phyloP scores from a whole-genome alignment of 2,113 vertebrate genomes.

The Ochotona princeps region DNA sequence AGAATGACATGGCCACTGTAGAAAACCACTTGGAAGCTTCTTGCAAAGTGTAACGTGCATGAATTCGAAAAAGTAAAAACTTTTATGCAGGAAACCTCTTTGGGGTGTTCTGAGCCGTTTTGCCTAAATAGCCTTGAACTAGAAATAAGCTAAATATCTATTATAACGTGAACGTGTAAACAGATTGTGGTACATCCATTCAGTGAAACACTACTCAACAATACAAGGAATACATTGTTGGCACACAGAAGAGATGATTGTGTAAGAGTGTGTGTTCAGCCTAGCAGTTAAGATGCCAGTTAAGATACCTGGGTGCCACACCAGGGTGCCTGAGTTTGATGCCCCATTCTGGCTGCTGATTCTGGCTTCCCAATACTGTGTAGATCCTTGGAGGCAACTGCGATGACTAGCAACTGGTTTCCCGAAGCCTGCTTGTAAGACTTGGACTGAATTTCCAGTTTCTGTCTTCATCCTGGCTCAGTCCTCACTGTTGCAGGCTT shows the following conservation, averaged over 20 bases:
- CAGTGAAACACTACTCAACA: neutral
- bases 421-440: too few relatives aligned
- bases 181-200: neutral
- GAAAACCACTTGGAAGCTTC: slow-evolving; percentile 2
- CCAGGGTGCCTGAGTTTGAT: too few relatives aligned
- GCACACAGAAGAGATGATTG: neutral
- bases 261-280: too few relatives aligned
- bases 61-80: slow-evolving; percentile 24
- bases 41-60: neutral
- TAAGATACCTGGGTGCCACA: too few relatives aligned
- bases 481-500: too few relatives aligned
- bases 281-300: too few relatives aligned
- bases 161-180: neutral
- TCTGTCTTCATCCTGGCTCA: too few relatives aligned
- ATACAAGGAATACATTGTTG: neutral
- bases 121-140: neutral
- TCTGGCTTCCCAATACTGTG: too few relatives aligned
- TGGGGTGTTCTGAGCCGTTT: neutral
- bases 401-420: too few relatives aligned
- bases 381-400: too few relatives aligned
- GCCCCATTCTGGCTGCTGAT: too few relatives aligned
- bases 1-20: neutral
- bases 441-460: too few relatives aligned
- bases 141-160: neutral
- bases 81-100: neutral